These are phyloP conservation scores for Lethrus apterus DNA, from an alignment of 1,140 invertebrate genomes.

Conservation along the genomic window DNA sequence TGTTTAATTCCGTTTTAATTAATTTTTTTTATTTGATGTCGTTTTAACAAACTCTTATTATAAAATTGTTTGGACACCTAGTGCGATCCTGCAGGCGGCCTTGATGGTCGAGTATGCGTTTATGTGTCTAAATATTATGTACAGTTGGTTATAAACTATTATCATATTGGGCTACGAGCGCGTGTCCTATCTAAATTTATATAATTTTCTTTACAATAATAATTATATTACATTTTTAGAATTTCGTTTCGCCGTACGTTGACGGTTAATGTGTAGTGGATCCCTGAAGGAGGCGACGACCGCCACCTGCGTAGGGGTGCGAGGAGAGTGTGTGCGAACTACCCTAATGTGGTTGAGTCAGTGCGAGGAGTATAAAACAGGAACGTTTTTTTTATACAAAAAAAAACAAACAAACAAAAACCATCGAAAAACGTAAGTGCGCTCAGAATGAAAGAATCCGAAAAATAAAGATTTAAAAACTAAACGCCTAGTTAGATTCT, in stretches of 20 bases:
- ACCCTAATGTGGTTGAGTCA: conserved; percentile 29
- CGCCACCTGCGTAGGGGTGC: conserved; percentile 9
- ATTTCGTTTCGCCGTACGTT: conserved; percentile 37
- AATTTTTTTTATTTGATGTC: too few relatives aligned
- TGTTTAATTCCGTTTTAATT: too few relatives aligned
- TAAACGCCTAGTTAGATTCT: conserved; percentile 2
- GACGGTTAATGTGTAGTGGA: conserved; percentile 16
- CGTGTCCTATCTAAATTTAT: conserved; percentile 26
- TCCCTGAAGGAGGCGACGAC: conserved; percentile 21
- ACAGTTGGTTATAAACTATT: conserved; percentile 24
- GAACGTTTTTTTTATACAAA: conserved; percentile 32
- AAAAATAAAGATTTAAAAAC: background rate
- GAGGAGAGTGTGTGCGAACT: conserved; percentile 25
- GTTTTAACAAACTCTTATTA: too few relatives aligned
- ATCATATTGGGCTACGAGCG: conserved; percentile 22
- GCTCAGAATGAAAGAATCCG: too few relatives aligned
- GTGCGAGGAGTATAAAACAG: conserved; percentile 35
- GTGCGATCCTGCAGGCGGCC: too few relatives aligned
- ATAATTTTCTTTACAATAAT: conserved; percentile 26
- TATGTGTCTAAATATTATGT: conserved; percentile 21
- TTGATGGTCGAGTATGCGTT: conserved; percentile 15
- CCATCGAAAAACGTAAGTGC: background rate
- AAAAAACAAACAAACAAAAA: too few relatives aligned
- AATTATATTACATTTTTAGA: conserved; percentile 40
- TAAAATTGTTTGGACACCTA: too few relatives aligned